Evolutionary conservation across 2,797 vertebrate genomes (phyloP).

Genomic region (Tokudaia muenninki): DNA sequence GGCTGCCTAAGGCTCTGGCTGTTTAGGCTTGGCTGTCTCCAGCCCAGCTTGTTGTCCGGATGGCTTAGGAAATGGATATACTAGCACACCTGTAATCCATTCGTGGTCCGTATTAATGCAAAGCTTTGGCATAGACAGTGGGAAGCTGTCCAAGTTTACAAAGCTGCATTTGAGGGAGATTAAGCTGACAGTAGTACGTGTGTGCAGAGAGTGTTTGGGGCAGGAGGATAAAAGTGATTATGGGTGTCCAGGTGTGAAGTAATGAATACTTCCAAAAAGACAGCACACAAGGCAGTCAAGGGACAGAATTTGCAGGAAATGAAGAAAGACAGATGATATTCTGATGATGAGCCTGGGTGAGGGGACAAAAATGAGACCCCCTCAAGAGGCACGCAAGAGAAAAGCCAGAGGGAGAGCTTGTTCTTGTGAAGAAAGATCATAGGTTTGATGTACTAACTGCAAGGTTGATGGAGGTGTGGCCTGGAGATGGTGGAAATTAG

Average conservation of each 20-base stretch:
- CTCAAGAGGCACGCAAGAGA: background rate
- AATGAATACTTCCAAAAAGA: background rate
- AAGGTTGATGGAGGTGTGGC: background rate
- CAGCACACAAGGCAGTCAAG: background rate
- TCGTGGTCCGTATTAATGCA: background rate
- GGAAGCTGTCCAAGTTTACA: constrained; percentile 5
- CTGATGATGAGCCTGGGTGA: background rate
- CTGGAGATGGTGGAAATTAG: background rate
- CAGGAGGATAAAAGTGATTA: constrained; percentile 31
- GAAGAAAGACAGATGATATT: background rate
- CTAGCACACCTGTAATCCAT: constrained; percentile 24
- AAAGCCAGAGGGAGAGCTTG: background rate
- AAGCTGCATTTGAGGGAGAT: constrained; percentile 40
- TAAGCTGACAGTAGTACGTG: constrained; percentile 41
- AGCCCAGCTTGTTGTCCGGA: background rate
- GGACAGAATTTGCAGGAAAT: background rate
- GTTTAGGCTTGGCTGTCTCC: background rate
- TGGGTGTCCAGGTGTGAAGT: constrained; percentile 53
- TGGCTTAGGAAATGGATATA: constrained; percentile 30
- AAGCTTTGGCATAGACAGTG: constrained; percentile 10
- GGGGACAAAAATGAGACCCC: background rate
- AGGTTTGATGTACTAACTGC: background rate
- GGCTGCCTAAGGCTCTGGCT: background rate
- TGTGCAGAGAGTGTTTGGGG: background rate
- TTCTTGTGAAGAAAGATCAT: constrained; percentile 24